These are phyloP conservation scores for Crotalus helleri DNA, from an alignment of 2,113 vertebrate species.

Conservation along the genomic window DNA sequence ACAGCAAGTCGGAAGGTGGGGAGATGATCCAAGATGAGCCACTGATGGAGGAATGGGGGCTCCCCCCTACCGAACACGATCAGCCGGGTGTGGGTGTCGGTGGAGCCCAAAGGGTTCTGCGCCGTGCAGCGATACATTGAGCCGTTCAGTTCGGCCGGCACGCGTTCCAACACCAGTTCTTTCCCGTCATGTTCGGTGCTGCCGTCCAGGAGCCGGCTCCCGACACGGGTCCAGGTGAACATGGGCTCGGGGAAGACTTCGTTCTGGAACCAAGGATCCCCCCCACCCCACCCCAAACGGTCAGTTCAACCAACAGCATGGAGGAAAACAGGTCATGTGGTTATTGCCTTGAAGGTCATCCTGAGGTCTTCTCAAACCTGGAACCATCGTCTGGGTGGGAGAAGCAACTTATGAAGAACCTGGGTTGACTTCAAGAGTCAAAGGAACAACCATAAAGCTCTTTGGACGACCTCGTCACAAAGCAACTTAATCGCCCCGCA, in stretches of 20 bases:
- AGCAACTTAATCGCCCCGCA: not conserved
- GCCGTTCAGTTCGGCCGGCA: slow-evolving; percentile 91
- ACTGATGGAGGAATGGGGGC: not conserved
- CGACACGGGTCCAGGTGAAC: slow-evolving; percentile 94
- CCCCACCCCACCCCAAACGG: not conserved
- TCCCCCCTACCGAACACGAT: slow-evolving; percentile 87
- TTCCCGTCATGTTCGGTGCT: slow-evolving; percentile 82
- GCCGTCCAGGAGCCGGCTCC: slow-evolving; percentile 89
- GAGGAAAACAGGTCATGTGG: too few species aligned
- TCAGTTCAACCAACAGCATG: not conserved
- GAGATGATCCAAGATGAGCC: not conserved
- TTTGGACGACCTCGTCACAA: not conserved
- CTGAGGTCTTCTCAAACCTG: too few species aligned
- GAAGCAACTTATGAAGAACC: not conserved
- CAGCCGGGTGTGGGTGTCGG: slow-evolving; percentile 95
- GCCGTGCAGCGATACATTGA: slow-evolving; percentile 98
- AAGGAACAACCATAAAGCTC: not conserved
- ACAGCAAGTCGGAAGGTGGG: not conserved
- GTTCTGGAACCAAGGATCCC: slow-evolving; percentile 68
- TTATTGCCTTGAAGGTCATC: not conserved
- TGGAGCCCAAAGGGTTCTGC: slow-evolving; percentile 95
- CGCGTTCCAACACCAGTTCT: slow-evolving; percentile 90
- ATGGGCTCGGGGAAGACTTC: slow-evolving; percentile 96
- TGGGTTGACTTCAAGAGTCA: not conserved
- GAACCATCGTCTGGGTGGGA: not conserved